A percentile compares a stretch with the other conserved stretches of the same genome.
Conservation (phyloP, 2,797 vertebrate species). For the Rallus crepitans region DNA sequence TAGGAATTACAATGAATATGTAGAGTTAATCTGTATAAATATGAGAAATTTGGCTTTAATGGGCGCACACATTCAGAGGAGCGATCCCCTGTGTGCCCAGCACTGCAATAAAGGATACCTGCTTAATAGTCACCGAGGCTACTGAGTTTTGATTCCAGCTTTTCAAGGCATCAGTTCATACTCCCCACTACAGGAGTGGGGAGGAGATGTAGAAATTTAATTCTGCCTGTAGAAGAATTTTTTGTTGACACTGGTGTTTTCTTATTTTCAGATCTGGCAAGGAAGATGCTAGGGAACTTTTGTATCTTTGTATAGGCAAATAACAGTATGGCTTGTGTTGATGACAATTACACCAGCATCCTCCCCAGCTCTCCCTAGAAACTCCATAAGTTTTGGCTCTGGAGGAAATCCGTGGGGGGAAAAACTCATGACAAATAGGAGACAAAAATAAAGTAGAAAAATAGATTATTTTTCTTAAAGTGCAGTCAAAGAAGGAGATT, state of each 20-base stretch:
- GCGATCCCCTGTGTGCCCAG: too few relatives aligned
- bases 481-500: not conserved
- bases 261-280: not conserved
- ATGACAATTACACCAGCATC: not conserved
- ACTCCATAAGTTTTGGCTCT: not conserved
- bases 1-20: too few relatives aligned
- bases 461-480: not conserved
- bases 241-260: not conserved
- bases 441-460: not conserved
- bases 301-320: not conserved
- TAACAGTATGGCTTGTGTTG: not conserved
- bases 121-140: too few relatives aligned
- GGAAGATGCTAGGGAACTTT: not conserved
- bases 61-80: too few relatives aligned
- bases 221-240: not conserved
- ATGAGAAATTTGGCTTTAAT: too few relatives aligned
- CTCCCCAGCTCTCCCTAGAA: not conserved
- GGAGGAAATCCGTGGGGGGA: not conserved
- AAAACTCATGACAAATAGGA: not conserved
- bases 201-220: not conserved
- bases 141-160: too few relatives aligned
- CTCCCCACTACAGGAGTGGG: not conserved
- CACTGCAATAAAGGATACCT: too few relatives aligned
- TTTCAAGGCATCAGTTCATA: too few relatives aligned
- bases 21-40: too few relatives aligned